Conservation (phyloP, 2,888 invertebrate species). For the Cantharis nigra region DNA sequence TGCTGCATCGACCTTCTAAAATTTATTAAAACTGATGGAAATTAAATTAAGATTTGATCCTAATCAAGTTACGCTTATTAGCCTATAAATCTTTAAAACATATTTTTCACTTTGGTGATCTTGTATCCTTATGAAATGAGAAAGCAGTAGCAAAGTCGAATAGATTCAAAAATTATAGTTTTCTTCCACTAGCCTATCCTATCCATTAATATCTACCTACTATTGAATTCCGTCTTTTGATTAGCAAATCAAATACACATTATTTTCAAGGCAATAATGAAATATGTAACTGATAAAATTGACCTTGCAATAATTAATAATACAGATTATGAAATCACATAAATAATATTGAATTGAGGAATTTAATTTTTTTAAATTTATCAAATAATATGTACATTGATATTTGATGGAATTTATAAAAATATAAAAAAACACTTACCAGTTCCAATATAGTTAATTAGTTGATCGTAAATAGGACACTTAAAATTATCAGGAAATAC, state of each 20-base stretch:
- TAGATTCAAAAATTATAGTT: too few relatives aligned
- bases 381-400: too few relatives aligned
- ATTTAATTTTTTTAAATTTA: neutral
- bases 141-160: too few relatives aligned
- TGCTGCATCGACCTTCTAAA: neutral
- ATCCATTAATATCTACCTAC: neutral
- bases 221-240: neutral
- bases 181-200: too few relatives aligned
- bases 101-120: neutral
- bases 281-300: neutral
- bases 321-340: neutral
- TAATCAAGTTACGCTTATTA: neutral
- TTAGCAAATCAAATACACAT: neutral
- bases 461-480: conserved; percentile 60
- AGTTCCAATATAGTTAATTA: conserved; percentile 65
- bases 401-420: neutral
- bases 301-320: neutral
- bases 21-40: neutral
- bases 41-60: neutral
- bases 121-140: too few relatives aligned
- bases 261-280: neutral
- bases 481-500: conserved; percentile 54
- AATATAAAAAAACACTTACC: conserved; percentile 57
- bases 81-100: neutral
- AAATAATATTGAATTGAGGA: neutral